These are phyloP conservation scores for Drosophila ohnishii DNA, from an alignment of 1,140 invertebrate species.

Conservation along the genomic window DNA sequence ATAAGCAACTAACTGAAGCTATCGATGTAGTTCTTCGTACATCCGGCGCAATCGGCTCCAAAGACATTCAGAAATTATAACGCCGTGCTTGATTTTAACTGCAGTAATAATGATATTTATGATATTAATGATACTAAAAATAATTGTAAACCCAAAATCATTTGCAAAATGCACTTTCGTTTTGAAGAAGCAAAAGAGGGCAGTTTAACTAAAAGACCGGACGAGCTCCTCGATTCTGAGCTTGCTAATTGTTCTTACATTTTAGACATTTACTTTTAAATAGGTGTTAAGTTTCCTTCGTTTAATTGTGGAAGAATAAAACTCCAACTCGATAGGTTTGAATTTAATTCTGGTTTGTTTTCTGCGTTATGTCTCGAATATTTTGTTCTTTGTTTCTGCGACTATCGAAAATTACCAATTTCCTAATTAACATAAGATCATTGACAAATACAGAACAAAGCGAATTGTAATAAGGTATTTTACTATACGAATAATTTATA, in stretches of 20 bases:
- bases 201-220: conserved; percentile 64
- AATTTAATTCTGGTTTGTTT: conserved; percentile 53
- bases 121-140: conserved; percentile 25
- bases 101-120: conserved; percentile 3
- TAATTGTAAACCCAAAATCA: conserved; percentile 37
- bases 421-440: conserved; percentile 40
- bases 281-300: conserved; percentile 69
- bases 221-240: conserved; percentile 11
- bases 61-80: conserved; percentile 61
- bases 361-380: conserved; percentile 46
- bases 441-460: conserved; percentile 47
- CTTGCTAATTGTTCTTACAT: conserved; percentile 60
- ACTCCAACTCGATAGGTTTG: conserved; percentile 18
- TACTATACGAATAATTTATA: conserved; percentile 69
- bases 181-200: conserved; percentile 43
- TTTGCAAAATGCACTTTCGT: conserved; percentile 74
- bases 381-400: conserved; percentile 31
- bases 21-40: conserved; percentile 24
- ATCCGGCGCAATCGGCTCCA: conserved; percentile 64
- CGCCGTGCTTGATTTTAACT: conserved; percentile 22
- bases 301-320: conserved; percentile 31
- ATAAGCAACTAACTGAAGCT: conserved; percentile 34
- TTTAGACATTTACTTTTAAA: conserved; percentile 26
- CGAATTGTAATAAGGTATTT: conserved; percentile 65
- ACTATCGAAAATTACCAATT: conserved; percentile 24